Evolutionary conservation across 1,140 invertebrate species (phyloP), one percentile per base, ranked within the genome.

Genomic region (Nixonia krombeini): DNA sequence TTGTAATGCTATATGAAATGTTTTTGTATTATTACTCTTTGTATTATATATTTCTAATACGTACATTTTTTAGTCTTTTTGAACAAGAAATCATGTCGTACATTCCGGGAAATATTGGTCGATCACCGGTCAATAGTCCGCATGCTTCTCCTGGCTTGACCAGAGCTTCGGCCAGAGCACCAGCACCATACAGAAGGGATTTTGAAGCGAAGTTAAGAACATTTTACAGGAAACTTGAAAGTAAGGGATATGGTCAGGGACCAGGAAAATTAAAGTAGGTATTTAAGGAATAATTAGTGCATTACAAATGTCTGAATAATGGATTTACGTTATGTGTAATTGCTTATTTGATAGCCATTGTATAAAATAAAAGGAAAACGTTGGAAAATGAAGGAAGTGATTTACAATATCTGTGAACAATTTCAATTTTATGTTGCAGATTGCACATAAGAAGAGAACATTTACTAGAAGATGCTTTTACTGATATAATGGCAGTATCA

Each of bases 51-150:
- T 13, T n/a, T 26, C 13, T 28, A 26, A 12, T 45, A 23, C 29
- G 42, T 56, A 44, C 29, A 38, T 44, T 71, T 89, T 90, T 23
- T 88, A 97, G 95, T 88, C 89, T 97, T 71, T 98, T 97, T 87
- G 96, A 98, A 83, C 94, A 97, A 89, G 96, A 98, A 88, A 97
- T 98, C 75, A 97, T 97, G 95, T 96, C 94, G 49, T 97, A 97
- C 86, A 93, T 97, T 75, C 96, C 96, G 61, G 91, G 92, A 49
- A 89, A 87, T 70, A 87, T 89, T 76, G 78, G 88, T 59, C 82
- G 87, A 81, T 91, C 91, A 10, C 90, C 91, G 1, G 87, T 91
- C 57, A 88, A 88, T 40, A 95, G 94, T 50, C 93, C 94, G 0
- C 91, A 92, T 61, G 91, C 92, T 10, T 93, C 92, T 35, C 93